Evolutionary conservation across 1,140 invertebrate genomes (phyloP), one percentile per base, ranked within the genome.

Genomic region (Pseudomyrmex pallidus): DNA sequence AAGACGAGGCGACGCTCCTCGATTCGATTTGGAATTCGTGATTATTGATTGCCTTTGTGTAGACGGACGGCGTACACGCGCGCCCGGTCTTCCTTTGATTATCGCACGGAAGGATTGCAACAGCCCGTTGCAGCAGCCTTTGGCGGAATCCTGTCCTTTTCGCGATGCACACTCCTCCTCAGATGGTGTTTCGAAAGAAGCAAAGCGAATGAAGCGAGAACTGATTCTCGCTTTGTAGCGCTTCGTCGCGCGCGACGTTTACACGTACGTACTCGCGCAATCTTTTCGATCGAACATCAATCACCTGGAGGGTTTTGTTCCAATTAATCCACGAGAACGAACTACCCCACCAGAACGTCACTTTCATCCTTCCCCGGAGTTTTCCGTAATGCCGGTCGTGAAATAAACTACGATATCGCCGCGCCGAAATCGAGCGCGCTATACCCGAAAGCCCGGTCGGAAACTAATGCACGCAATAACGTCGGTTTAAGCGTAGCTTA

Each of bases 381-480:
- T 70, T 70, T n/a, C 2, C 48, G 48, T 20, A 35, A 68, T 17
- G 8, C 13, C 13, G 50, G 22, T 54, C 9, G 83, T 35, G 50
- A 85, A 74, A 74, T 82, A 85, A 86, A 73, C 56, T 72, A 77
- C 70, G 64, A 64, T 85, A 86, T 82, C 76, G 62, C 67, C 66
- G 15, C 20, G 46, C 15, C 12, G 15, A 73, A 83, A 74, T 73
- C 35, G 80, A 57, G 78, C 70, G 72, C 76, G 5, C 35, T 35
- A 35, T 66, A 63, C 35, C 56, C 54, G 10, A 57, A 67, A 63
- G 67, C 82, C 72, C 74, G 82, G 85, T 74, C 56, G 87, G 90
- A 83, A 90, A 90, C 87, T 90, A 91, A 91, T 88, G 88, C 85
- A 83, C 84, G 89, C 86, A 87, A 87, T 88, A 87, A 90, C 85